phyloP scores from a whole-genome alignment of 2,797 vertebrate species.

The Kryptopterus vitreolus region DNA sequence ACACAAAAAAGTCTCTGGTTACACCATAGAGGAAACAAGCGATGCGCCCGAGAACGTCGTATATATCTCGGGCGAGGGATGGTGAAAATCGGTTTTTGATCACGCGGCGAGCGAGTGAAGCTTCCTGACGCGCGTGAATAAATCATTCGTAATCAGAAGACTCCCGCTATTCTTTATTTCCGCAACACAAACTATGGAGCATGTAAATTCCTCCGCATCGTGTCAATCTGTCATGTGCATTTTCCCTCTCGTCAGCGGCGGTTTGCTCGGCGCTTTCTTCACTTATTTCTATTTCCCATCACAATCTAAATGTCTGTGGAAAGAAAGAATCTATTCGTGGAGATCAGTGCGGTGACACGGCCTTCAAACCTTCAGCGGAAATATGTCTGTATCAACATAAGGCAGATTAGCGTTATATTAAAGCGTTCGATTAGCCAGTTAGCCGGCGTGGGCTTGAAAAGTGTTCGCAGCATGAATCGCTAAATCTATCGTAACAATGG shows the following conservation, averaged over 20 bases:
- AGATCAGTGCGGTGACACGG: not conserved
- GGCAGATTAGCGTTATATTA: not conserved
- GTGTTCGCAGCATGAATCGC: not conserved
- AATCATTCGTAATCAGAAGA: not conserved
- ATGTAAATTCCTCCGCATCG: not conserved
- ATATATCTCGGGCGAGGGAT: constrained; percentile 4
- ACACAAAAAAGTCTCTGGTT: not conserved
- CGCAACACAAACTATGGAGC: not conserved
- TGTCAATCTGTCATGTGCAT: not conserved
- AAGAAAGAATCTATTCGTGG: not conserved
- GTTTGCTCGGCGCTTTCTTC: not conserved
- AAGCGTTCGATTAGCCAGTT: not conserved
- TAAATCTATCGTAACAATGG: too few species aligned
- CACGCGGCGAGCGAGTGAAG: not conserved
- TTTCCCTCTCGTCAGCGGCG: not conserved
- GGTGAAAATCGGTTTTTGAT: constrained; percentile 14
- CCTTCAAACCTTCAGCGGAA: not conserved
- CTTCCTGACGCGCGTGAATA: not conserved
- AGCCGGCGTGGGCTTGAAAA: not conserved
- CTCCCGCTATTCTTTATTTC: not conserved
- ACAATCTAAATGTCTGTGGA: not conserved
- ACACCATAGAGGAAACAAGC: not conserved
- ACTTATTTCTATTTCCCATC: not conserved
- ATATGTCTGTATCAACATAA: not conserved
- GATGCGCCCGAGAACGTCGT: not conserved